Base-by-base conservation (phyloP, 2,797 vertebrate species). In the Phyllotis vaccarum region DNA sequence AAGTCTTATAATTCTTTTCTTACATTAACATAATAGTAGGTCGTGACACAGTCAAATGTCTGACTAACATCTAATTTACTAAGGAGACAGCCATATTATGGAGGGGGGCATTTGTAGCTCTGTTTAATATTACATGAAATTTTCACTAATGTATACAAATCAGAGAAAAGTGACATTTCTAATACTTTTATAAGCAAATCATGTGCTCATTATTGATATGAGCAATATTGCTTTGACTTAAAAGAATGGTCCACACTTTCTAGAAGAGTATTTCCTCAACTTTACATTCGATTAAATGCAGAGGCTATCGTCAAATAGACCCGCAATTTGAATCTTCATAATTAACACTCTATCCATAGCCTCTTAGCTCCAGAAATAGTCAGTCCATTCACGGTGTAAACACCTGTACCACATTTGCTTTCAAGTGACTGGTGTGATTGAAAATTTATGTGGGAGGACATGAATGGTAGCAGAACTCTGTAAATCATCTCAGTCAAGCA, bases 391-490 rank as follows among this genome's bases (percentile, higher is more conserved):
- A 27, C 16, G 17, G 12, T 76, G 0, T 70, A 74, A 76, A 88
- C 29, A 89, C 1, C 88, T 31, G 21, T 29, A 37, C 1, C 10
- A 37, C 3, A n/a, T 22, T 14, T 76, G 43, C 75, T 89, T 62
- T 86, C 60, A 82, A 34, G 62, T 56, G 6, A 85, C 13, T 29
- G 46, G 7, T 5, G 46, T 46, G 54, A 37, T 27, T 37, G n/a
- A 81, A 75, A 82, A 93, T 7, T 46, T 24, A 86, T 52, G 49
- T 97, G 62, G 54, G 56, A 72, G 74, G 56, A 95, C 34, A 52
- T 13, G 52, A 81, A 72, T 12, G 68, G 9, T 70, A 52, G 54
- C 22, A 46, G 5, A 31, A 10, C 7, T 60, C 29, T 58, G 29
- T 72, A 52, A 60, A 12, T 16, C 40, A 91, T 89, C 89, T 88